Evolutionary conservation across 2,113 vertebrate species (phyloP).

Genomic region (Synodontis membranacea): DNA sequence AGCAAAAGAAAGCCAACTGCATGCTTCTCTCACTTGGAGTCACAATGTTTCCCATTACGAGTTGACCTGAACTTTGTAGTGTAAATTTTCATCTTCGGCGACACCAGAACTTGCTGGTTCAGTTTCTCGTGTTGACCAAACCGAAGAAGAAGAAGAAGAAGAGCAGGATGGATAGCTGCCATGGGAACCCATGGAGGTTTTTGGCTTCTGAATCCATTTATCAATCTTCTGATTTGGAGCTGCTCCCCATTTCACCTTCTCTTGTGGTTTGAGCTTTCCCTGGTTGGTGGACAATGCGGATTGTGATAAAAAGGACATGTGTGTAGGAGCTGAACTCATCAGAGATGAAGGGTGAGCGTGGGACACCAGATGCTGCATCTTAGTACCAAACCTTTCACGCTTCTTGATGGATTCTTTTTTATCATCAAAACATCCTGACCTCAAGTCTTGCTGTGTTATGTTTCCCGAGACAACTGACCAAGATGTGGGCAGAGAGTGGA

Average conservation of each 20-base stretch:
- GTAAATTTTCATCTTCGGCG: background rate
- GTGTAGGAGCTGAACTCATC: background rate
- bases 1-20: background rate
- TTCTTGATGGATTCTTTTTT: background rate
- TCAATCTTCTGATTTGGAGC: background rate
- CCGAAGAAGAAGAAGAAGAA: no score
- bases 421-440: background rate
- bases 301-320: background rate
- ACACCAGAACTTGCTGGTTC: background rate
- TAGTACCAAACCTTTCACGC: background rate
- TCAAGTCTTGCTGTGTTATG: background rate
- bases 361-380: background rate
- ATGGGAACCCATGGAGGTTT: background rate
- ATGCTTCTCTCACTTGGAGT: background rate
- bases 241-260: background rate
- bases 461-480: background rate
- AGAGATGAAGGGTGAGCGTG: background rate
- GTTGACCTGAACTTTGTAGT: background rate
- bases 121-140: background rate
- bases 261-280: background rate
- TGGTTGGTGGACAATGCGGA: background rate
- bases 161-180: background rate
- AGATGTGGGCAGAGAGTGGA: background rate
- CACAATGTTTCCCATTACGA: background rate
- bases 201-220: slow-evolving; percentile 11